Evolutionary conservation across 1,140 invertebrate genomes (phyloP).

Genomic region (Zaprionus gabonicus): DNA sequence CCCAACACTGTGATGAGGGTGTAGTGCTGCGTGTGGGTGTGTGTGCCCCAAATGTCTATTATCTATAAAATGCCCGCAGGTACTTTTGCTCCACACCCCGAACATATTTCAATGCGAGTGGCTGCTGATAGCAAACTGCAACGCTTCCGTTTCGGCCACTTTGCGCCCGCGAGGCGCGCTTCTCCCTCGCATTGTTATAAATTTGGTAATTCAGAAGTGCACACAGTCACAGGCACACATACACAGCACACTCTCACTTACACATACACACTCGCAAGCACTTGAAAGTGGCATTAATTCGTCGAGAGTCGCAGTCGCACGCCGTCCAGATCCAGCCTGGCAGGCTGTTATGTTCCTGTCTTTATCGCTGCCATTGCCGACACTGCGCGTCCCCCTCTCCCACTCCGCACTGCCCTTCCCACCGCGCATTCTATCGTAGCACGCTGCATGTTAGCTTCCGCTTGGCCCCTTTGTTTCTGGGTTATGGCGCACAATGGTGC

Average conservation of each 20-base stretch:
- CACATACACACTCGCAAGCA: slow-evolving; percentile 37
- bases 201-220: slow-evolving; percentile 73
- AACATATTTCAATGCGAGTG: slow-evolving; percentile 76
- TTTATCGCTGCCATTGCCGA: slow-evolving; percentile 58
- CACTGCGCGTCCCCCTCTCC: not conserved
- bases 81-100: slow-evolving; percentile 71
- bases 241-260: not conserved
- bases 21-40: slow-evolving; percentile 12
- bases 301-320: slow-evolving; percentile 54
- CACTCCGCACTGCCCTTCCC: not conserved
- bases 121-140: slow-evolving; percentile 74
- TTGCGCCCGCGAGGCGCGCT: slow-evolving; percentile 13
- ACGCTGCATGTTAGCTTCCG: slow-evolving; percentile 47
- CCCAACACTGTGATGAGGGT: slow-evolving; percentile 4
- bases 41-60: slow-evolving; percentile 69
- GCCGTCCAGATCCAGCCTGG: slow-evolving; percentile 27
- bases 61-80: slow-evolving; percentile 80
- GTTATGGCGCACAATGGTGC: slow-evolving; percentile 71
- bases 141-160: slow-evolving; percentile 40
- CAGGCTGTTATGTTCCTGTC: slow-evolving; percentile 36
- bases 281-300: slow-evolving; percentile 79
- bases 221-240: slow-evolving; percentile 23
- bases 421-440: not conserved
- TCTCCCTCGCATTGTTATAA: slow-evolving; percentile 68
- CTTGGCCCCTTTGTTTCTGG: slow-evolving; percentile 67